Evolutionary conservation across 1,140 invertebrate species (phyloP).

Genomic region (Zophobas atratus): DNA sequence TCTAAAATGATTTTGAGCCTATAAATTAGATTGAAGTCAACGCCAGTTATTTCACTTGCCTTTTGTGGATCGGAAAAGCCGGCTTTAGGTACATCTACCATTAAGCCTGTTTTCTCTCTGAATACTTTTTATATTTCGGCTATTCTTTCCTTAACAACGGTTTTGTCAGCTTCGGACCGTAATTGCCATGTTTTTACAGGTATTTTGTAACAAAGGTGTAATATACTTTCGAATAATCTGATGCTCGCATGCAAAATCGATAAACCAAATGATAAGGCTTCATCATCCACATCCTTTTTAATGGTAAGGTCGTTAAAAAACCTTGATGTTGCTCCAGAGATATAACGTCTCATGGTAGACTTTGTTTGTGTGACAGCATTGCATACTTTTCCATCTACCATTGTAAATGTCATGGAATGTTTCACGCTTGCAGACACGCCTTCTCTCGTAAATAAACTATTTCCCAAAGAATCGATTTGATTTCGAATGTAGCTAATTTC

Average conservation of each 20-base stretch:
- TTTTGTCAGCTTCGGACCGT: background rate
- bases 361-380: slow-evolving; percentile 67
- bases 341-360: slow-evolving; percentile 56
- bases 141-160: background rate
- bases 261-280: background rate
- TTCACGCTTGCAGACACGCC: slow-evolving; percentile 30
- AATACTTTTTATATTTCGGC: background rate
- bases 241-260: slow-evolving; percentile 34
- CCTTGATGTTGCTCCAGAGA: slow-evolving; percentile 58
- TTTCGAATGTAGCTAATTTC: slow-evolving; percentile 54
- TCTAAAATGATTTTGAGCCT: slow-evolving; percentile 56
- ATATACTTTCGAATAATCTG: slow-evolving; percentile 2
- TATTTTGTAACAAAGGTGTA: background rate
- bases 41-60: background rate
- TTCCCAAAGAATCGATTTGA: slow-evolving; percentile 48
- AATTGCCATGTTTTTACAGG: background rate
- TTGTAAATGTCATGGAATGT: slow-evolving; percentile 62
- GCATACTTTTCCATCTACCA: slow-evolving; percentile 68
- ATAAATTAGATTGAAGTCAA: slow-evolving; percentile 10
- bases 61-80: background rate
- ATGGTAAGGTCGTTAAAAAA: slow-evolving; percentile 57
- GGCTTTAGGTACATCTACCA: background rate
- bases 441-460: slow-evolving; percentile 24
- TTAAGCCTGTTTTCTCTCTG: background rate
- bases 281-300: background rate